These are phyloP conservation scores for Carposina sasakii DNA, from an alignment of 1,140 invertebrate genomes.

Conservation along the genomic window DNA sequence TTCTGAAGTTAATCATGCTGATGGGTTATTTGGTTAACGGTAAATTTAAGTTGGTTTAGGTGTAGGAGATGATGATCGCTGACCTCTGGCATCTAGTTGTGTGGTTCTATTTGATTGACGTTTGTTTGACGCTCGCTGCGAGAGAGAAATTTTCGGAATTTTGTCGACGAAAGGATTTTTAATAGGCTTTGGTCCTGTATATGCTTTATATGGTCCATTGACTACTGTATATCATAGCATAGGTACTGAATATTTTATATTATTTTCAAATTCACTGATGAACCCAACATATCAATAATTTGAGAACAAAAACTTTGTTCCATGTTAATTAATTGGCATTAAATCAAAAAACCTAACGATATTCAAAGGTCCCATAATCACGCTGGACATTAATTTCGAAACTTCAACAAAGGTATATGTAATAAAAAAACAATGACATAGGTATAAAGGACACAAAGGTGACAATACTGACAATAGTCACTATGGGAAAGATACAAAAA, in stretches of 20 bases:
- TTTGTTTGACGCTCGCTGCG: slow-evolving; percentile 48
- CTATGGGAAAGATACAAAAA: slow-evolving; percentile 63
- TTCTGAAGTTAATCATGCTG: slow-evolving; percentile 27
- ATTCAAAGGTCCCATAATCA: too few species aligned
- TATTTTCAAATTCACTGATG: too few species aligned
- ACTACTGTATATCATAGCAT: too few species aligned
- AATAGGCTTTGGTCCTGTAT: neutral
- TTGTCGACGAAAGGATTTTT: slow-evolving; percentile 7
- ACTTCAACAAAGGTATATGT: slow-evolving; percentile 22
- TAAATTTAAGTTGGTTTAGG: slow-evolving; percentile 20
- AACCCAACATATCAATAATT: too few species aligned
- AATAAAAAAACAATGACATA: slow-evolving; percentile 48
- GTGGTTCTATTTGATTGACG: slow-evolving; percentile 57
- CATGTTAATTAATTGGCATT: too few species aligned
- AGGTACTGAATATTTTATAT: too few species aligned
- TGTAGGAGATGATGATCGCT: slow-evolving; percentile 44
- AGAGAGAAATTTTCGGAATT: slow-evolving; percentile 53
- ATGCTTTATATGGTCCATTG: too few species aligned
- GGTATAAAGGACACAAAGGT: slow-evolving; percentile 53
- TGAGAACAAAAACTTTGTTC: too few species aligned
- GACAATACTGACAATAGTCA: slow-evolving; percentile 57
- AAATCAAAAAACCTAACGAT: too few species aligned
- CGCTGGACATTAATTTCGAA: slow-evolving; percentile 21
- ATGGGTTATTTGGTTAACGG: slow-evolving; percentile 14
- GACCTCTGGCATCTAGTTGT: slow-evolving; percentile 57